phyloP scores from a whole-genome alignment of 2,797 vertebrate species.

The Rhynchotus rufescens region DNA sequence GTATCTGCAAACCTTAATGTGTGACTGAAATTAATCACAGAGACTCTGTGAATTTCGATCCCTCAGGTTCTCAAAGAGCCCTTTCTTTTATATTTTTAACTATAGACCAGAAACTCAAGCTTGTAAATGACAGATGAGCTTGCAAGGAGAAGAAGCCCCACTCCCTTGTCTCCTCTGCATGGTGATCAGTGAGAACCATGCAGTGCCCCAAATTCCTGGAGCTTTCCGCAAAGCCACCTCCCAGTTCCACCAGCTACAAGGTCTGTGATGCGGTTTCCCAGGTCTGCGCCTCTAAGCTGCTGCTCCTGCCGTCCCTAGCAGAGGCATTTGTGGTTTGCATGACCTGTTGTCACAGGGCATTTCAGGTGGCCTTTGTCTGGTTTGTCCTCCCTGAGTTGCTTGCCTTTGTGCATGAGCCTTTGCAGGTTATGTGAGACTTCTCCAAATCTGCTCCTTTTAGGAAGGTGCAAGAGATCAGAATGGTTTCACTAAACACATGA shows the following conservation, averaged over 20 bases:
- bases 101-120: rapidly evolving
- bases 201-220: rapidly evolving
- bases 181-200: background rate
- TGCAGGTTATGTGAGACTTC: background rate
- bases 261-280: background rate
- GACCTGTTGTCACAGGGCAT: background rate
- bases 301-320: background rate
- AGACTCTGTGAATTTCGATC: background rate
- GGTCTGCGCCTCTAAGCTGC: background rate
- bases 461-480: background rate
- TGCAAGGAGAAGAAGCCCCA: background rate
- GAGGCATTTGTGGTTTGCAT: background rate
- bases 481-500: background rate
- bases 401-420: background rate
- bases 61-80: background rate
- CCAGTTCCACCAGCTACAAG: rapidly evolving
- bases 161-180: background rate
- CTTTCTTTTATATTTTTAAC: background rate
- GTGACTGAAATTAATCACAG: background rate
- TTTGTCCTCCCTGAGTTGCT: background rate
- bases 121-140: background rate
- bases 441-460: background rate
- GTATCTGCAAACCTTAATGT: background rate
- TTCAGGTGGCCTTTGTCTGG: background rate
- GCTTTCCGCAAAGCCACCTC: background rate